These are phyloP conservation scores for Drosophila paranaensis DNA, from an alignment of 2,888 invertebrate species.

Conservation along the genomic window DNA sequence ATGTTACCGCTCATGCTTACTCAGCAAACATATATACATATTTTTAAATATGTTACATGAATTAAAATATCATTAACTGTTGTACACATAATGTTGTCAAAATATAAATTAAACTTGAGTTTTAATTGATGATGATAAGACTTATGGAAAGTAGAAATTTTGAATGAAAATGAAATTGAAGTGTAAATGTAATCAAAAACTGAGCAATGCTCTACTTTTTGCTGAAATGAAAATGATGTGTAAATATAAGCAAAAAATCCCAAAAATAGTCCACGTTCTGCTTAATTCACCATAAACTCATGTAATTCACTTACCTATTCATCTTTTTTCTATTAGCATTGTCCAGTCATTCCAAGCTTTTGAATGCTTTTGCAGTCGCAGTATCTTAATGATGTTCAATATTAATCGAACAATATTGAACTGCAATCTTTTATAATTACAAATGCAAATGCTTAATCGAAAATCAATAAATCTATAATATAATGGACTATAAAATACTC, in stretches of 20 bases:
- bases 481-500: neutral
- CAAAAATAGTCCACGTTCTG: neutral
- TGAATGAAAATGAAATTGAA: neutral
- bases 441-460: neutral
- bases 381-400: neutral
- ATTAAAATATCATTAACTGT: neutral
- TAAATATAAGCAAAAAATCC: neutral
- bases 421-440: neutral
- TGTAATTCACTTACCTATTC: no score
- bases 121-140: neutral
- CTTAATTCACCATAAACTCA: neutral
- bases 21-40: neutral
- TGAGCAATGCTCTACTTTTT: no score
- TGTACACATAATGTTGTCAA: neutral
- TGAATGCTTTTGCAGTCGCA: neutral
- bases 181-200: neutral
- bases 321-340: no score
- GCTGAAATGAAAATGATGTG: no score
- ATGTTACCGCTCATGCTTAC: conserved; percentile 6
- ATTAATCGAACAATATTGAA: conserved; percentile 4
- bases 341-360: neutral
- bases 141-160: neutral
- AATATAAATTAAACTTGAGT: neutral
- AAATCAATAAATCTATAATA: neutral
- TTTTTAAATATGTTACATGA: neutral